Conservation (phyloP, 2,888 invertebrate species). For the Drosophila prostipennis region DNA sequence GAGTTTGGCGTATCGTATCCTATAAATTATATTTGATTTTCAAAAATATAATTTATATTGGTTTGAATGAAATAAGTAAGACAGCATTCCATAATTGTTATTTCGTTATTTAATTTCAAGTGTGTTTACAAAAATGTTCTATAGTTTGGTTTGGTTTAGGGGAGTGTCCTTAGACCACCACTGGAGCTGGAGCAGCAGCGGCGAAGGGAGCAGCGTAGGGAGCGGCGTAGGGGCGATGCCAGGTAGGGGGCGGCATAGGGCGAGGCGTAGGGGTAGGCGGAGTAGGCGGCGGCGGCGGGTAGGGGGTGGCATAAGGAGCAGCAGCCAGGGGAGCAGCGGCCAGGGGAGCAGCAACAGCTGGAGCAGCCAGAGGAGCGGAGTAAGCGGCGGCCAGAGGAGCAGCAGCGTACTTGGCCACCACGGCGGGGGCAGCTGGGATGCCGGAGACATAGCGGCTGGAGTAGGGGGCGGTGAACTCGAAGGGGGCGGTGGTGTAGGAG, state of each 20-base stretch:
- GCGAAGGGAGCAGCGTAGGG: constrained; percentile 54
- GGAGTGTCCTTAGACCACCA: constrained; percentile 49
- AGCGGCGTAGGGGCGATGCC: constrained; percentile 48
- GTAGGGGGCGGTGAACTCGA: constrained; percentile 74
- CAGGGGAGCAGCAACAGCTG: constrained; percentile 12
- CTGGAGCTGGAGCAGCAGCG: constrained; percentile 59
- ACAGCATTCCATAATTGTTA: neutral
- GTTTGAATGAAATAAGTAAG: neutral
- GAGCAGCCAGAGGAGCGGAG: constrained; percentile 35
- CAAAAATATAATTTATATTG: too few relatives aligned
- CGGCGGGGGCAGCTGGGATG: constrained; percentile 69
- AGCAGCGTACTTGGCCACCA: constrained; percentile 46
- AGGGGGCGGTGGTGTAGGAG: constrained; percentile 81
- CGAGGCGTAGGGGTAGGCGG: constrained; percentile 41
- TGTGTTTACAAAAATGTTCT: constrained; percentile 19
- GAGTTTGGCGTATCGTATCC: too few relatives aligned
- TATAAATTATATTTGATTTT: too few relatives aligned
- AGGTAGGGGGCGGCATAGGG: constrained; percentile 32
- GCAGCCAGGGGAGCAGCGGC: constrained; percentile 44
- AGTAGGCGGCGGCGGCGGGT: constrained; percentile 34
- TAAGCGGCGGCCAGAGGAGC: constrained; percentile 55
- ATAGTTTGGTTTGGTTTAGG: neutral
- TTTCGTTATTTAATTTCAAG: constrained; percentile 8
- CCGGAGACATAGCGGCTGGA: constrained; percentile 81
- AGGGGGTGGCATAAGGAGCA: constrained; percentile 28